Conservation (phyloP, 1,140 invertebrate species). For the Drosophila kikkawai region DNA sequence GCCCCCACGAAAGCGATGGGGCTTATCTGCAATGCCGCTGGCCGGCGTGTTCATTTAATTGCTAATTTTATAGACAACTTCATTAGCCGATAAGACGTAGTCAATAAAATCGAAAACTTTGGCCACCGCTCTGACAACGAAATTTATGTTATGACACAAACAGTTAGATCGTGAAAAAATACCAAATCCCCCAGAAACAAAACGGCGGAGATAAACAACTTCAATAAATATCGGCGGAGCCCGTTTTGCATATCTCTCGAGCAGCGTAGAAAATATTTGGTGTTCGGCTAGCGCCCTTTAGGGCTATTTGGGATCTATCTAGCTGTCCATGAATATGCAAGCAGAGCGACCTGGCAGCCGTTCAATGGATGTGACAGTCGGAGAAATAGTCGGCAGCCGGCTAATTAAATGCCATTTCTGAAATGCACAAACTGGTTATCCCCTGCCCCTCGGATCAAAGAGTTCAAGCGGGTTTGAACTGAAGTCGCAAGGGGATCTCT, state of each 20-base stretch:
- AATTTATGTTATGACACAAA: conserved; percentile 68
- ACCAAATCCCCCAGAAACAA: conserved; percentile 23
- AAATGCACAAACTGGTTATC: conserved; percentile 59
- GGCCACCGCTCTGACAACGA: conserved; percentile 23
- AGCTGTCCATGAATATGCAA: conserved; percentile 54
- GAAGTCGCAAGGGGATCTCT: conserved; percentile 29
- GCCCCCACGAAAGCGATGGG: conserved; percentile 1
- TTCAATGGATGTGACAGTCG: conserved; percentile 38
- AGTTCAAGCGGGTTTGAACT: conserved; percentile 16
- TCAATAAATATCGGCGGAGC: conserved; percentile 3
- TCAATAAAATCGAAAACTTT: conserved; percentile 66
- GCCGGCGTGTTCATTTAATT: conserved; percentile 73
- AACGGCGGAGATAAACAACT: conserved; percentile 12
- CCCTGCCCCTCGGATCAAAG: conserved; percentile 13
- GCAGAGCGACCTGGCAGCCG: conserved; percentile 30
- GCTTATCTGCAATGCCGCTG: conserved; percentile 55
- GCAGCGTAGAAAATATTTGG: conserved; percentile 45
- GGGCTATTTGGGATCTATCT: conserved; percentile 50
- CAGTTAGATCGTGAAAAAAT: conserved; percentile 55
- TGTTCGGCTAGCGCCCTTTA: conserved; percentile 54
- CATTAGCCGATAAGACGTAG: conserved; percentile 69
- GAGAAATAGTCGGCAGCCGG: conserved; percentile 26
- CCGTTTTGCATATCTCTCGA: conserved; percentile 68
- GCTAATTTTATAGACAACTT: conserved; percentile 80
- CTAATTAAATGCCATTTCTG: conserved; percentile 75